These are phyloP conservation scores for Aspidoscelis tigris DNA, from an alignment of 2,113 vertebrate species.

Conservation along the genomic window DNA sequence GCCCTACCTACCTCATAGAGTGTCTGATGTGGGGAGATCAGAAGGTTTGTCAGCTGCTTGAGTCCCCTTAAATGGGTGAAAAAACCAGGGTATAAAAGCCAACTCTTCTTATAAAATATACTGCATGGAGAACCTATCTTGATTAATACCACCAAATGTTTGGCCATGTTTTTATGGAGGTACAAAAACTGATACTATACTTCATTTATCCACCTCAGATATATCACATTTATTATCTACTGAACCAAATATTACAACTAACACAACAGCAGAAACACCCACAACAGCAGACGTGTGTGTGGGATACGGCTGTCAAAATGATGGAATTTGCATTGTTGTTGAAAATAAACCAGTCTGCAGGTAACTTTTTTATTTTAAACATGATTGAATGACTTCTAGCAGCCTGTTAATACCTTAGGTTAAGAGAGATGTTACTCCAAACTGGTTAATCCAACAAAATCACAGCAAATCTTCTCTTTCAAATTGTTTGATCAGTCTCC, in stretches of 20 bases:
- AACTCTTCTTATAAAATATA: not conserved
- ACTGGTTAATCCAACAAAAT: not conserved
- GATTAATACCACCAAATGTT: not conserved
- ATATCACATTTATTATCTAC: slow-evolving; percentile 80
- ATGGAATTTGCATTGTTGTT: slow-evolving; percentile 77
- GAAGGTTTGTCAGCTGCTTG: too few relatives aligned
- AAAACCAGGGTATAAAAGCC: too few relatives aligned
- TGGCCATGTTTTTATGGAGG: not conserved
- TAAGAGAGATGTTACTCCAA: not conserved
- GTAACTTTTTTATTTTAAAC: slow-evolving; percentile 66
- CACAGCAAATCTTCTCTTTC: not conserved
- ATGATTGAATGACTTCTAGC: not conserved
- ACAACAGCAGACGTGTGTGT: slow-evolving; percentile 57
- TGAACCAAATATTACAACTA: slow-evolving; percentile 50
- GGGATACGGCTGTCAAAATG: slow-evolving; percentile 79
- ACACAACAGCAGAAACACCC: not conserved
- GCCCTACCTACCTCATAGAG: too few relatives aligned
- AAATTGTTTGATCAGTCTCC: not conserved
- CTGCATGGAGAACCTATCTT: not conserved
- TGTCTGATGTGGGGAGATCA: too few relatives aligned
- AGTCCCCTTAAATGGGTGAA: too few relatives aligned
- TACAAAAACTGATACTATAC: not conserved
- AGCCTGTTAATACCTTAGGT: not conserved
- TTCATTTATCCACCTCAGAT: slow-evolving; percentile 73
- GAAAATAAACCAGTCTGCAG: slow-evolving; percentile 75